Evolutionary conservation across 2,888 invertebrate species (phyloP).

Genomic region (Amiota mariae): DNA sequence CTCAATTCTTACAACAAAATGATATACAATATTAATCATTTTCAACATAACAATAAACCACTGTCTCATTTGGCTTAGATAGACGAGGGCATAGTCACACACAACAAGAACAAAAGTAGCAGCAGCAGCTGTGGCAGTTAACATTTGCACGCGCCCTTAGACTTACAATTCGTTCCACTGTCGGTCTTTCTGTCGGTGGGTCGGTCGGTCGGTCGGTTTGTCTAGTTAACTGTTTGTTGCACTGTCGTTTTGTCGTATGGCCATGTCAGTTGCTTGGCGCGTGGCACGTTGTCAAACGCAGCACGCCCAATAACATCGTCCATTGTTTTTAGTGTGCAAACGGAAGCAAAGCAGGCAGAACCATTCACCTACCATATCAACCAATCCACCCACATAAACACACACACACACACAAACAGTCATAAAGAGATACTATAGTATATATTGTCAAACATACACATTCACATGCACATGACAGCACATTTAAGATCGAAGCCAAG

Average conservation of each 20-base stretch:
- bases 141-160: slow-evolving; percentile 8
- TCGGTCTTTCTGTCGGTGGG: neutral
- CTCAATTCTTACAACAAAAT: too few species aligned
- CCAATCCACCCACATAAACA: slow-evolving; percentile 33
- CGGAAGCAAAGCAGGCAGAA: slow-evolving; percentile 22
- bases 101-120: neutral
- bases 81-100: neutral
- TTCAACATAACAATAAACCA: neutral
- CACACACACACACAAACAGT: slow-evolving; percentile 33
- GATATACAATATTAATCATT: too few species aligned
- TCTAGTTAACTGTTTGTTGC: slow-evolving; percentile 13
- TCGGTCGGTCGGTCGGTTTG: neutral
- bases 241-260: slow-evolving; percentile 2
- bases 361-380: slow-evolving; percentile 42
- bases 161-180: neutral
- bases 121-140: slow-evolving; percentile 21
- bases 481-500: neutral
- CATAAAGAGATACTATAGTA: slow-evolving; percentile 29
- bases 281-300: slow-evolving; percentile 25
- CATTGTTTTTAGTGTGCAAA: slow-evolving; percentile 22
- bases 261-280: neutral
- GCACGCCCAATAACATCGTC: slow-evolving; percentile 4
- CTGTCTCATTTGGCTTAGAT: slow-evolving; percentile 10
- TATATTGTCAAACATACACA: slow-evolving; percentile 17
- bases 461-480: slow-evolving; percentile 14